Evolutionary conservation across 2,888 invertebrate species (phyloP).

Genomic region (Metalampra italica): DNA sequence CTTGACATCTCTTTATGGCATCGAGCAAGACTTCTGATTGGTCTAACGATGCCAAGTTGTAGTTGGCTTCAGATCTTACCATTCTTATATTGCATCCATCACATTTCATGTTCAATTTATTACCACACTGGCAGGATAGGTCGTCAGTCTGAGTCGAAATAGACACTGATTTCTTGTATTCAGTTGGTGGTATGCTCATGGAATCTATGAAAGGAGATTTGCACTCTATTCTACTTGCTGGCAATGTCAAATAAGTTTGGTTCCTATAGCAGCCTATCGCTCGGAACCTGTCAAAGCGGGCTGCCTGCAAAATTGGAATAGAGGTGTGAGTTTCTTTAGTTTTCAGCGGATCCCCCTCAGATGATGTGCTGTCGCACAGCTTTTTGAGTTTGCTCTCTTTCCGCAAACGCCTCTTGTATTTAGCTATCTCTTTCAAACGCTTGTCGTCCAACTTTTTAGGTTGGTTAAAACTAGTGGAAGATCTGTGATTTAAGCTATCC

Average conservation of each 20-base stretch:
- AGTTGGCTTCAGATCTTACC: slow-evolving; percentile 63
- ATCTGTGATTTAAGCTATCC: slow-evolving; percentile 52
- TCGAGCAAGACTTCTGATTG: slow-evolving; percentile 68
- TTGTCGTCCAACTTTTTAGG: slow-evolving; percentile 59
- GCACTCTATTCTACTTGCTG: slow-evolving; percentile 57
- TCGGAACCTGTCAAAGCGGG: slow-evolving; percentile 66
- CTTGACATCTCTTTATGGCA: slow-evolving; percentile 70
- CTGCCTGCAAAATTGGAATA: slow-evolving; percentile 70
- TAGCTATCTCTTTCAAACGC: slow-evolving; percentile 67
- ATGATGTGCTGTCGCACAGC: slow-evolving; percentile 64
- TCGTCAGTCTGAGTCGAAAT: slow-evolving; percentile 68
- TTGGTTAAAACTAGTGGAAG: slow-evolving; percentile 34
- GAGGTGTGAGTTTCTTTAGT: slow-evolving; percentile 60
- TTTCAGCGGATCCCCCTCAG: slow-evolving; percentile 53
- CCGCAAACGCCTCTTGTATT: slow-evolving; percentile 62
- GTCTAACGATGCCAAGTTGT: slow-evolving; percentile 54
- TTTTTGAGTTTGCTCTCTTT: slow-evolving; percentile 67
- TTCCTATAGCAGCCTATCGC: slow-evolving; percentile 70
- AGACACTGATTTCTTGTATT: slow-evolving; percentile 53
- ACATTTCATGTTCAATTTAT: slow-evolving; percentile 40
- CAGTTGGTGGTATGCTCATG: slow-evolving; percentile 41
- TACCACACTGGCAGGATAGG: slow-evolving; percentile 54
- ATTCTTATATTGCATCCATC: slow-evolving; percentile 45
- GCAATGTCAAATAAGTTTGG: slow-evolving; percentile 66
- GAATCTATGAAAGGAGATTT: slow-evolving; percentile 59